Evolutionary conservation across 2,797 vertebrate genomes (phyloP).

Genomic region (Perdix hodgsoniae): DNA sequence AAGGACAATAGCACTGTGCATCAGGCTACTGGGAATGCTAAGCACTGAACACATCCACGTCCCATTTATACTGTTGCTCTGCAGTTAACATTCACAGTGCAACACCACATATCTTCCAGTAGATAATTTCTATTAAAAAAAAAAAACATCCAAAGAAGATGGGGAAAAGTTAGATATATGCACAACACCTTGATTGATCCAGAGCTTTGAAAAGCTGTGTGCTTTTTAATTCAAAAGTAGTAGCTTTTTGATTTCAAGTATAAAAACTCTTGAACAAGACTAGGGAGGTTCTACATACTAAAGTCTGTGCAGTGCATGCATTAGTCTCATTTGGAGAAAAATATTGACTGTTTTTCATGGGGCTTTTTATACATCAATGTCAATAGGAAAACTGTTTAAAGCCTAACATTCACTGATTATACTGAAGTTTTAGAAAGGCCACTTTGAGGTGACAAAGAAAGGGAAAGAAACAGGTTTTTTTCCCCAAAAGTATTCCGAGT

Average conservation of each 20-base stretch:
- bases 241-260: neutral
- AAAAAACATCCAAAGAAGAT: neutral
- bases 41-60: neutral
- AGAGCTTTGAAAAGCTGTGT: neutral
- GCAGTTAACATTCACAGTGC: neutral
- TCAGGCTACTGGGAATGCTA: neutral
- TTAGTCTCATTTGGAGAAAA: neutral
- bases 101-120: neutral
- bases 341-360: neutral
- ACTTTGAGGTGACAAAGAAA: neutral
- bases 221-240: neutral
- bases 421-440: neutral
- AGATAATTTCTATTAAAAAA: neutral
- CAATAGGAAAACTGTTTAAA: neutral
- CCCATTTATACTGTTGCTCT: neutral
- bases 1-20: neutral
- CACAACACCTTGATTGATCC: neutral
- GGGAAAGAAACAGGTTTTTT: neutral
- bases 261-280: neutral
- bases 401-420: neutral
- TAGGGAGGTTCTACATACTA: neutral
- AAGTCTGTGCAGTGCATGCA: neutral
- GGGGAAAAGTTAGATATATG: neutral
- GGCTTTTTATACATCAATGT: neutral
- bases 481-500: neutral